Conservation (phyloP, 2,113 vertebrate species). For the Rattus norvegicus region GRCr8 NC_086024.1:121030001-121030500, state of each 20-base stretch:
- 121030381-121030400: conserved; percentile 29
- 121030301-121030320: conserved; percentile 1
- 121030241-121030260: not conserved
- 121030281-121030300: conserved; percentile 26
- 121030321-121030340: not conserved
- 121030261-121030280: not conserved
- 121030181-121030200: not conserved
- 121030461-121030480: not conserved
- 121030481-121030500: not conserved
- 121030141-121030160: not conserved
- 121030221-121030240: conserved; percentile 39
- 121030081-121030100: not conserved
- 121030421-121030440: conserved; percentile 11
- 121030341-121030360: not conserved
- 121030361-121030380: no score
- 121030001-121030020: not conserved
- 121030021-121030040: not conserved
- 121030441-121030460: not conserved
- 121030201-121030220: not conserved
- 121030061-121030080: not conserved
- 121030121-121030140: not conserved
- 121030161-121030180: not conserved
- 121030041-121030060: not conserved
- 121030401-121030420: conserved; percentile 7
- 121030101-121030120: not conserved